phyloP scores from a whole-genome alignment of 2,113 vertebrate species.

The Spea bombifrons region DNA sequence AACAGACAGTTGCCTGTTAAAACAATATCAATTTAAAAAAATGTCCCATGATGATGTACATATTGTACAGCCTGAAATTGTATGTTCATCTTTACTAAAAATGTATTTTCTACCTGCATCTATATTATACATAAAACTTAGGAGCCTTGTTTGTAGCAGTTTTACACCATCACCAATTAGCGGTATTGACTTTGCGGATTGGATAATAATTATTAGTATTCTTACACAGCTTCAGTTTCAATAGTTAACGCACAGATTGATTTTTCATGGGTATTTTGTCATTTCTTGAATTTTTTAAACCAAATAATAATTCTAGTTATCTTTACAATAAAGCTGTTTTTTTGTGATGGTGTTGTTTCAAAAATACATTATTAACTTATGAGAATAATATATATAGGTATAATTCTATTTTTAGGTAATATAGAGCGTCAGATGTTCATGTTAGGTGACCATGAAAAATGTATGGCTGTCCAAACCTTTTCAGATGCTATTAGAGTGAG shows the following conservation, averaged over 20 bases:
- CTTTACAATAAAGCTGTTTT: too few species aligned
- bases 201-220: background rate
- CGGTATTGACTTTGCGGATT: background rate
- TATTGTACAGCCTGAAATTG: too few species aligned
- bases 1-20: background rate
- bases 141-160: background rate
- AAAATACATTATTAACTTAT: too few species aligned
- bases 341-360: background rate
- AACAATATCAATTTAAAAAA: background rate
- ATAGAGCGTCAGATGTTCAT: conserved; percentile 63
- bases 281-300: too few species aligned
- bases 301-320: too few species aligned
- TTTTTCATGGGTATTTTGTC: too few species aligned
- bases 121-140: too few species aligned
- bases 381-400: background rate
- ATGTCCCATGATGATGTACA: background rate
- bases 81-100: too few species aligned
- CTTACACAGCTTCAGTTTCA: too few species aligned
- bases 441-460: conserved; percentile 52
- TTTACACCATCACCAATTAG: background rate
- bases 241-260: too few species aligned
- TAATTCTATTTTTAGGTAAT: conserved; percentile 64
- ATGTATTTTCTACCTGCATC: too few species aligned
- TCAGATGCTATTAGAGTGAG: conserved; percentile 68
- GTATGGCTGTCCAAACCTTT: conserved; percentile 60